Evolutionary conservation across 35 echinoderm and acorn worm genomes (phyloP).

Genomic region (Diadema setosum): DNA sequence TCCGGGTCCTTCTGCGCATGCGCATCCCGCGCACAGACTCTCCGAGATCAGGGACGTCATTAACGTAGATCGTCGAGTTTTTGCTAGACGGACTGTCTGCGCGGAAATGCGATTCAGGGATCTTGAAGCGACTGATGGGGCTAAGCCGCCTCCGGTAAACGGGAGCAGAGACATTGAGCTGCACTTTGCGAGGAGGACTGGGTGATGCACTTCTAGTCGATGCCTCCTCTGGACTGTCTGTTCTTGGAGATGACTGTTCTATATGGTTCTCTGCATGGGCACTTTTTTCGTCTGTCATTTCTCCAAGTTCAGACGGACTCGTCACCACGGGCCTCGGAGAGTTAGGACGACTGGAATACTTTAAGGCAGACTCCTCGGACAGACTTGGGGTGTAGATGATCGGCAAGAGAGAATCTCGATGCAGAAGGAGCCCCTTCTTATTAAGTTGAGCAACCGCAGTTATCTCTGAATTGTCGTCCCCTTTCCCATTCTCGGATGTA

Average conservation of each 20-base stretch:
- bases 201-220: neutral
- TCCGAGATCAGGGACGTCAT: neutral
- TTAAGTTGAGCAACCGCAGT: neutral
- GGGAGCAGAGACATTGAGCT: neutral
- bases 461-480: neutral
- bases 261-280: too few species aligned
- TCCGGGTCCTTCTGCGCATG: neutral
- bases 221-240: neutral
- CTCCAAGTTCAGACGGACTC: neutral
- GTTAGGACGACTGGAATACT: neutral
- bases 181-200: neutral
- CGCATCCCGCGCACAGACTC: neutral
- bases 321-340: neutral
- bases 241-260: neutral
- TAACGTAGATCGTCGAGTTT: neutral
- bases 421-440: neutral
- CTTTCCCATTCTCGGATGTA: neutral
- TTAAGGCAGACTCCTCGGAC: neutral
- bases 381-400: neutral
- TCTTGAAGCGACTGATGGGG: neutral
- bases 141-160: neutral
- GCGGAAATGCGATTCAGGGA: slow-evolving; percentile 2
- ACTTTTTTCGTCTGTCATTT: neutral
- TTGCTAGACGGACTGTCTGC: neutral
- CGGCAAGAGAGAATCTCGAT: neutral